Evolutionary conservation across 2,797 vertebrate genomes (phyloP).

Genomic region (Anabacerthia variegaticeps): DNA sequence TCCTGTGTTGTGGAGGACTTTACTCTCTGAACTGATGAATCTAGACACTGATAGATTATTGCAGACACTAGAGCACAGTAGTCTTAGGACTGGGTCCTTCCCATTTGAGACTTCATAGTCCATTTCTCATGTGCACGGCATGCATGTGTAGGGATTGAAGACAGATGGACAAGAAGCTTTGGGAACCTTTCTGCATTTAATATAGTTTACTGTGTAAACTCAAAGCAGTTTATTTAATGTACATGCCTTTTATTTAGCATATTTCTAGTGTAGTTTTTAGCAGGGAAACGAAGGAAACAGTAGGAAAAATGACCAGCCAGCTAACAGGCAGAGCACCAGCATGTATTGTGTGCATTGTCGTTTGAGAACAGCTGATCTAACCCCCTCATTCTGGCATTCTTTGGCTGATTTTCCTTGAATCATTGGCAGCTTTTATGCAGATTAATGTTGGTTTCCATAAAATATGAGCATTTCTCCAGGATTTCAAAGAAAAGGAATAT

Average conservation of each 20-base stretch:
- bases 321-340: background rate
- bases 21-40: background rate
- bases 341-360: background rate
- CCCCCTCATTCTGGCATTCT: background rate
- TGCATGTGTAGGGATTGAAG: background rate
- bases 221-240: background rate
- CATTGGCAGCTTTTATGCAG: background rate
- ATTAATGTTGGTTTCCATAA: slow-evolving; percentile 21
- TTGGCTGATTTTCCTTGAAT: background rate
- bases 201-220: background rate
- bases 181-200: background rate
- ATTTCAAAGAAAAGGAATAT: slow-evolving; percentile 35
- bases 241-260: background rate
- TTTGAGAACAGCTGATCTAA: background rate
- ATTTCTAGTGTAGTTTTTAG: background rate
- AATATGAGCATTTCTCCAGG: slow-evolving; percentile 1
- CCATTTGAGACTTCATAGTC: background rate
- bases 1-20: background rate
- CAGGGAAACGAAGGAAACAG: background rate
- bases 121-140: background rate
- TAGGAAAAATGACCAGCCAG: background rate
- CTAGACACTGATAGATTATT: background rate
- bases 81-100: background rate
- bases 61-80: background rate
- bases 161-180: background rate